These are phyloP conservation scores for Archocentrus centrarchus DNA, from an alignment of 2,113 vertebrate genomes.

Conservation along the genomic window DNA sequence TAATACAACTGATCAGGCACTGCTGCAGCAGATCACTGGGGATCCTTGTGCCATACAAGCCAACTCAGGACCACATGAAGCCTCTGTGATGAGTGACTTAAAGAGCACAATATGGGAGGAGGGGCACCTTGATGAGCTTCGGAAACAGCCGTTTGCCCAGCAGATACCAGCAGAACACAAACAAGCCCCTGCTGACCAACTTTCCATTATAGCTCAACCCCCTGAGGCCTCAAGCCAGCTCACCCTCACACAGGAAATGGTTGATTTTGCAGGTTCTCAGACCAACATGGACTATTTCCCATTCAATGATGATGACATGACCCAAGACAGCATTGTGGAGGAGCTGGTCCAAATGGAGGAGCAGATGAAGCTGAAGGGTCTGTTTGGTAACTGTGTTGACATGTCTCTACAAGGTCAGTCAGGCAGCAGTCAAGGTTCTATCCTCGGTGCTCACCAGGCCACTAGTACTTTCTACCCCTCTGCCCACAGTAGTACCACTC, in stretches of 20 bases:
- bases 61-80: conserved; percentile 83
- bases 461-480: conserved; percentile 90
- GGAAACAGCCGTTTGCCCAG: conserved; percentile 81
- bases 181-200: conserved; percentile 77
- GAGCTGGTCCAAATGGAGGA: conserved; percentile 99
- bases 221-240: conserved; percentile 87
- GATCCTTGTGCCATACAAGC: conserved; percentile 84
- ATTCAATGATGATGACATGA: conserved; percentile 98
- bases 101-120: conserved; percentile 91
- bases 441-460: conserved; percentile 84
- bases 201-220: conserved; percentile 83
- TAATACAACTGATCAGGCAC: conserved; percentile 82
- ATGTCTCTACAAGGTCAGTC: conserved; percentile 88
- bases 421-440: conserved; percentile 78
- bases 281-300: conserved; percentile 93
- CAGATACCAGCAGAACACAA: conserved; percentile 86
- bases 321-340: conserved; percentile 99
- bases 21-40: conserved; percentile 88
- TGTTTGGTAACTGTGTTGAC: conserved; percentile 84
- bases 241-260: conserved; percentile 89
- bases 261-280: conserved; percentile 90
- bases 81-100: conserved; percentile 82
- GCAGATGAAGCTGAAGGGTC: conserved; percentile 94
- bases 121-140: conserved; percentile 84
- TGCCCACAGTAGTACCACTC: conserved; percentile 91